phyloP scores from a whole-genome alignment of 2,888 invertebrate species.

The Nasonia oneida region DNA sequence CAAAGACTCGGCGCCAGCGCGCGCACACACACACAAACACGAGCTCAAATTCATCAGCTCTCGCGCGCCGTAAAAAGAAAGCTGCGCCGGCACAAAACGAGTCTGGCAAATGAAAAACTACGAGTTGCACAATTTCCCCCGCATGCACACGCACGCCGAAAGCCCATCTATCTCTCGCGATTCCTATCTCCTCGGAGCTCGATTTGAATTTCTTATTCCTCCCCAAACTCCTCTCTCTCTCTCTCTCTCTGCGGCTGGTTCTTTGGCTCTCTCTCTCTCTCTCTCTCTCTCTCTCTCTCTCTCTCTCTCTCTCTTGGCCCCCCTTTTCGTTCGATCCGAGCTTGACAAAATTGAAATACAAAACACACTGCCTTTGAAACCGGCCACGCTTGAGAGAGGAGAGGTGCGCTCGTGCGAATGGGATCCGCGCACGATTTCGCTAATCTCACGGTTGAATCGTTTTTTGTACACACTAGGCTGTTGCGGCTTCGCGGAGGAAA shows the following conservation, averaged over 20 bases:
- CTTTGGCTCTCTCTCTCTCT: slow-evolving; percentile 1
- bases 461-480: slow-evolving; percentile 28
- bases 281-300: slow-evolving; percentile 4
- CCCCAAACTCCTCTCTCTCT: slow-evolving; percentile 46
- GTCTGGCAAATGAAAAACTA: slow-evolving; percentile 57
- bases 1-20: slow-evolving; percentile 35
- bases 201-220: slow-evolving; percentile 64
- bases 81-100: slow-evolving; percentile 39
- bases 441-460: slow-evolving; percentile 52
- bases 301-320: neutral
- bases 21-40: slow-evolving; percentile 26
- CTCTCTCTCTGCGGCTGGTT: neutral
- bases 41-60: slow-evolving; percentile 55
- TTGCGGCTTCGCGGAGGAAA: slow-evolving; percentile 38
- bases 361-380: slow-evolving; percentile 54
- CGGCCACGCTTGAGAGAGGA: slow-evolving; percentile 49
- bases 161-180: slow-evolving; percentile 62
- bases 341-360: slow-evolving; percentile 62
- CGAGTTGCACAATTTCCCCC: slow-evolving; percentile 46
- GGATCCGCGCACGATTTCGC: slow-evolving; percentile 42
- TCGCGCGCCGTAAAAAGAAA: neutral
- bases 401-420: slow-evolving; percentile 18
- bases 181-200: slow-evolving; percentile 61
- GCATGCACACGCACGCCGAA: slow-evolving; percentile 30
- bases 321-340: neutral